Evolutionary conservation across 2,797 vertebrate species (phyloP), one percentile per base, ranked within the genome.

Genomic region (Cossypha polioptera): DNA sequence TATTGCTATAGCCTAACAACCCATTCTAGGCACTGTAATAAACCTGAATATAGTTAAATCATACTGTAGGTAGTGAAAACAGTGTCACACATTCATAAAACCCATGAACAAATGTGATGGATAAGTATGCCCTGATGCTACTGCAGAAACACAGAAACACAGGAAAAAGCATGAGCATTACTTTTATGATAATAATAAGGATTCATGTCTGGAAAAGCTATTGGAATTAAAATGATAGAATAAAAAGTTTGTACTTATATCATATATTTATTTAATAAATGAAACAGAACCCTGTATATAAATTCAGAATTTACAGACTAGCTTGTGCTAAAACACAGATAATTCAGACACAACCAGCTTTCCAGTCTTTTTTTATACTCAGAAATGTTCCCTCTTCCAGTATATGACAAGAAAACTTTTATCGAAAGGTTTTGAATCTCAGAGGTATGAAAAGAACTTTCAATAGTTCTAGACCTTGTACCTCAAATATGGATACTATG

Each of bases 11-110:
- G 53, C 25, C 25, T 59, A 79, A 53, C 36, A 88, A 58, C 26
- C 16, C 20, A 10, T 81, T 84, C 90, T 93, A 40, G 43, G 43
- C 36, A 69, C 74, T 47, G 66, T 15, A 76, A 50, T 86, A 86
- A 94, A 93, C 20, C 33, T 73, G 48, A 38, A 53, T 82, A 63
- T 45, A 76, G 51, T 82, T 90, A 95, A 95, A 84, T 90, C 48
- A 71, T 33, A 71, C 11, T 36, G 18, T 50, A 80, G 79, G 45
- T 48, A 75, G 26, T 72, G 45, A 83, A 94, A 94, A 65, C 10
- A 59, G 24, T 54, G 54, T 31, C 77, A 67, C 29, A 73, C 9
- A 65, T 89, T 72, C 69, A 84, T 78, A 90, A 93, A 93, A 74
- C 16, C 21, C 18, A 31, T 11, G 38, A 77, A 92, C 86, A 90